Percentiles rank a stretch among this genome's conserved stretches.
Evolutionary conservation across 2,797 vertebrate species (phyloP).

Genomic region (Onychomys torridus): DNA sequence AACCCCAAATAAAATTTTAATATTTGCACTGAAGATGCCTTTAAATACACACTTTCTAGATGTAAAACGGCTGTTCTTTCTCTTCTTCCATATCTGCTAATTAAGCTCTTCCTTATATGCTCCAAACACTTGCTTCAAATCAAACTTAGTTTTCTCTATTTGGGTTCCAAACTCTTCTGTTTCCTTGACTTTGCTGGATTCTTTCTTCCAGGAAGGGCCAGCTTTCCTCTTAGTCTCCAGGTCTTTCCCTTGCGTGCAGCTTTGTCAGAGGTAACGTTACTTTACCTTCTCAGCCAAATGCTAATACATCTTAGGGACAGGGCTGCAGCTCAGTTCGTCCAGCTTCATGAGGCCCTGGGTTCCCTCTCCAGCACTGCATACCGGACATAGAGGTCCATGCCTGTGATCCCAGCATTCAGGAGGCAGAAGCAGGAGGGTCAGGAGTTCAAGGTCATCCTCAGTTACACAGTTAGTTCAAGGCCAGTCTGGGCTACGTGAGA

Average conservation of each 20-base stretch:
- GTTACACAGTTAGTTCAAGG: neutral
- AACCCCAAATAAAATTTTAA: slow-evolving; percentile 35
- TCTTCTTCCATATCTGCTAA: neutral
- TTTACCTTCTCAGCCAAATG: neutral
- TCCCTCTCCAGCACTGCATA: neutral
- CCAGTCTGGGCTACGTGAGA: neutral
- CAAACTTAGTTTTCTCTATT: slow-evolving; percentile 49
- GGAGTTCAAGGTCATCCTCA: neutral
- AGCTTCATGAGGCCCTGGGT: neutral
- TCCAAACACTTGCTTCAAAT: slow-evolving; percentile 49
- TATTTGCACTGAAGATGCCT: slow-evolving; percentile 10
- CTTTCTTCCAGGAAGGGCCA: slow-evolving; percentile 41
- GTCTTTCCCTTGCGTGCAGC: neutral
- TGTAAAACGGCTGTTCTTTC: neutral
- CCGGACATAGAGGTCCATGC: neutral
- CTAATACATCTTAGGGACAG: neutral
- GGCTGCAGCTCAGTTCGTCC: neutral
- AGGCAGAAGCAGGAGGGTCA: neutral
- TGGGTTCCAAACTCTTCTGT: slow-evolving; percentile 16
- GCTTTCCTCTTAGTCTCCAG: neutral
- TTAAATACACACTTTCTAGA: slow-evolving; percentile 17
- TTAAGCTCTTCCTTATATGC: neutral
- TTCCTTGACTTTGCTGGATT: slow-evolving; percentile 1
- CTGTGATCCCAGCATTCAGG: neutral
- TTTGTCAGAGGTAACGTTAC: neutral